Evolutionary conservation across 2,113 vertebrate species (phyloP).

Genomic region (Capricornis sumatraensis): DNA sequence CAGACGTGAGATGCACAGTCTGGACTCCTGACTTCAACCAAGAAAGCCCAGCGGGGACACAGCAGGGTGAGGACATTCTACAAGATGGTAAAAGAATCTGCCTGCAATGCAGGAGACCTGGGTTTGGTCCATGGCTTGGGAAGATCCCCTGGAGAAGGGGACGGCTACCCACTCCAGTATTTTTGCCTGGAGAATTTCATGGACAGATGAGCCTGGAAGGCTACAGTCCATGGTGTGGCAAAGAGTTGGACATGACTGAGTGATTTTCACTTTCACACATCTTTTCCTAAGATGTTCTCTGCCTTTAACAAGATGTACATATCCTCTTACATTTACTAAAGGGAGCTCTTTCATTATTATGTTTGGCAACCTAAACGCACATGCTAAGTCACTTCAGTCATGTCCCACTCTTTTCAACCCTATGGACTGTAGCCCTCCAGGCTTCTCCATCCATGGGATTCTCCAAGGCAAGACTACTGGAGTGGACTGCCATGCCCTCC

Average conservation of each 20-base stretch:
- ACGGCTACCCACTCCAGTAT: not conserved
- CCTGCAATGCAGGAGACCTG: not conserved
- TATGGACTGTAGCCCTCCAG: not conserved
- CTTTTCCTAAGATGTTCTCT: not conserved
- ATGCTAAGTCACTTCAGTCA: not conserved
- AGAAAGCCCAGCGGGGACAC: not conserved
- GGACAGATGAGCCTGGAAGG: not conserved
- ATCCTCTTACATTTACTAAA: not conserved
- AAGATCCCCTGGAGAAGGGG: not conserved
- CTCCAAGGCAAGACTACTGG: not conserved
- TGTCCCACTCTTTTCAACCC: fast-evolving
- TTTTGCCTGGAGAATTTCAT: not conserved
- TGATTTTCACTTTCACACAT: not conserved
- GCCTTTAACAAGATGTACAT: not conserved
- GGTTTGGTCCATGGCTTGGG: not conserved
- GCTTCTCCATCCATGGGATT: not conserved
- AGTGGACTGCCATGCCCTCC: not conserved
- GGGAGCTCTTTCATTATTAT: not conserved
- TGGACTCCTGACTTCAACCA: not conserved
- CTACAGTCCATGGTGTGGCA: not conserved
- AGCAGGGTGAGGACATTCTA: not conserved
- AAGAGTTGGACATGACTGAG: not conserved
- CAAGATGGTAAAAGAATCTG: not conserved
- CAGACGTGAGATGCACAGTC: not conserved
- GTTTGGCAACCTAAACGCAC: not conserved